These are phyloP conservation scores for Fregata magnificens DNA, from an alignment of 2,113 vertebrate species.

Conservation along the genomic window DNA sequence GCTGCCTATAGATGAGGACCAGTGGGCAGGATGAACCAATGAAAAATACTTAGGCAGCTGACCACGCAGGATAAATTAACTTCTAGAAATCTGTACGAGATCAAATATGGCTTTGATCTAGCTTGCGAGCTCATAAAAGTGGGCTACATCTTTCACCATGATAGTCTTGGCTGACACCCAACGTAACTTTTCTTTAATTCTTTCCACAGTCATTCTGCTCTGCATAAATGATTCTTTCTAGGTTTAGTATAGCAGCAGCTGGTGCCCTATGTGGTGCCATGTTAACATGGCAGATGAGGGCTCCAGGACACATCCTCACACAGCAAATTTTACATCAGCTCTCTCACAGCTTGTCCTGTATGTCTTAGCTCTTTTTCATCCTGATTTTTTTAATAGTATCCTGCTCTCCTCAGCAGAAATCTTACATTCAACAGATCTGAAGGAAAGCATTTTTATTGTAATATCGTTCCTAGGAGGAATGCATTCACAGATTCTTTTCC, in stretches of 20 bases:
- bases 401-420: neutral
- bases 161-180: neutral
- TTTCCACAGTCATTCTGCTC: neutral
- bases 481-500: neutral
- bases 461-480: neutral
- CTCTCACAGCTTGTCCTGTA: neutral
- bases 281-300: neutral
- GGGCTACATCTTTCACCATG: neutral
- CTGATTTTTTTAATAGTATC: neutral
- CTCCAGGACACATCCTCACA: neutral
- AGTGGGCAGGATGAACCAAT: neutral
- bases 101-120: slow-evolving; percentile 17
- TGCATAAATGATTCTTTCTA: neutral
- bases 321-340: neutral
- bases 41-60: neutral
- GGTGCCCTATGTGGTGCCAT: neutral
- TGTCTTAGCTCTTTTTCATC: neutral
- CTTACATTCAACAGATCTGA: neutral
- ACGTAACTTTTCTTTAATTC: neutral
- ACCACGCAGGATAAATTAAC: neutral
- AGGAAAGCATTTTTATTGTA: neutral
- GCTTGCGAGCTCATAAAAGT: neutral
- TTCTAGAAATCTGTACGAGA: neutral
- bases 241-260: neutral
- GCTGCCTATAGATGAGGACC: neutral